These are phyloP conservation scores for Cephus pygmeus DNA, from an alignment of 2,888 invertebrate species.

Conservation along the genomic window DNA sequence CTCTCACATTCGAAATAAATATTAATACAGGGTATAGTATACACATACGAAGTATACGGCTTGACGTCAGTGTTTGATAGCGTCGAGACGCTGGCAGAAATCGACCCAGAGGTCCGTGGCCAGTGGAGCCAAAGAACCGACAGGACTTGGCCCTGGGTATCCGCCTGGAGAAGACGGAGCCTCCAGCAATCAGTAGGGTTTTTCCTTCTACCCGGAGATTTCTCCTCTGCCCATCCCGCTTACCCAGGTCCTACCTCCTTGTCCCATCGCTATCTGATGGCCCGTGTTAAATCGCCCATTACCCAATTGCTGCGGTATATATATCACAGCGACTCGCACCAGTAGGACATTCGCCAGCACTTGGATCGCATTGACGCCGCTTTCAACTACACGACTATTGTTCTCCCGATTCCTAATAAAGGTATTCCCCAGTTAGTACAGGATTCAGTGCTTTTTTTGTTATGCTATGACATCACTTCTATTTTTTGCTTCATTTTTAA, in stretches of 20 bases:
- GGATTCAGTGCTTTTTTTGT: not conserved
- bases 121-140: constrained; percentile 3
- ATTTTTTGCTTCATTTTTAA: not conserved
- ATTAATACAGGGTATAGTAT: constrained; percentile 34
- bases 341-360: not conserved
- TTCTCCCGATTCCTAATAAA: not conserved
- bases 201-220: constrained; percentile 38
- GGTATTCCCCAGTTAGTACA: not conserved
- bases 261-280: constrained; percentile 49
- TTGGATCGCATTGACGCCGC: constrained; percentile 1
- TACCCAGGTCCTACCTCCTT: constrained; percentile 20
- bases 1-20: constrained; percentile 39
- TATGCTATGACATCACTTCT: not conserved
- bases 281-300: constrained; percentile 57
- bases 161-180: not conserved
- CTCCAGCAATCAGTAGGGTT: constrained; percentile 44
- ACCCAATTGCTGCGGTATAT: constrained; percentile 43
- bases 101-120: not conserved
- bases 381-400: not conserved
- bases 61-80: not conserved
- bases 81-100: not conserved
- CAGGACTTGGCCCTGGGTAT: not conserved
- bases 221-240: constrained; percentile 7
- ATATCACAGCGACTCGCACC: not conserved
- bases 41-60: not conserved